Base-by-base conservation (phyloP, 2,113 vertebrate species). In the Mobula birostris region DNA sequence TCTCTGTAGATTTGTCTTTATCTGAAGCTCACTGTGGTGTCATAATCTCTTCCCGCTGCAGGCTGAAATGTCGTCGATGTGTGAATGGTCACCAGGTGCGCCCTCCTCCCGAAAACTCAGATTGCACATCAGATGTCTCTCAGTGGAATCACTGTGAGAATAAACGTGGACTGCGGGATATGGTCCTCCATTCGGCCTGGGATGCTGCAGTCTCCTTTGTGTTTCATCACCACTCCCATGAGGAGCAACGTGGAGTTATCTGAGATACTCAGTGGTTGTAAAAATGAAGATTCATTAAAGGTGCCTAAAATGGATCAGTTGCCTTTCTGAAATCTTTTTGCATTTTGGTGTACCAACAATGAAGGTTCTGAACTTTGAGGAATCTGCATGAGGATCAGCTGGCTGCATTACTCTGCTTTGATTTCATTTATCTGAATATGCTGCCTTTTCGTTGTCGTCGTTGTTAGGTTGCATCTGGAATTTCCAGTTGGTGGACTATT, bases 161-260 rank as follows among this genome's bases (percentile, higher is more conserved):
- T 85, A 99, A 98, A 95, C 97, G 97, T 77, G 97, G 98, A 0
- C 97, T 99, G 94, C 97, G 95, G 95, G 99, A 99, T 96, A 95
- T 97, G 0, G 97, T 98, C 94, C 96, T 99, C 40, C 97, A 97
- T 95, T 97, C 98, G 12, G 98, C 98, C 0, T 99, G 99, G 99
- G 98, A 98, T 0, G 97, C 97, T 0, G 97, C 97, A 0, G 96
- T 99, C 94, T 98, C 98, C 48, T 99, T 99, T 14, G 96, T 98
- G 56, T 99, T 99, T 95, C 97, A 99, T 94, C 98, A 99, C 78
- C 96, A 97, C 94, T 99, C 99, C 32, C 99, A 99, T 0, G 97
- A 99, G 94, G 97, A 98, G 94, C 98, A 98, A 96, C 97, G 96
- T 94, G 98, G 97, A 15, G 96, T 98, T 24, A 95, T 95, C 56